These are phyloP conservation scores for Lepeophtheirus salmonis DNA, from an alignment of 1,140 invertebrate genomes.

Conservation along the genomic window DNA sequence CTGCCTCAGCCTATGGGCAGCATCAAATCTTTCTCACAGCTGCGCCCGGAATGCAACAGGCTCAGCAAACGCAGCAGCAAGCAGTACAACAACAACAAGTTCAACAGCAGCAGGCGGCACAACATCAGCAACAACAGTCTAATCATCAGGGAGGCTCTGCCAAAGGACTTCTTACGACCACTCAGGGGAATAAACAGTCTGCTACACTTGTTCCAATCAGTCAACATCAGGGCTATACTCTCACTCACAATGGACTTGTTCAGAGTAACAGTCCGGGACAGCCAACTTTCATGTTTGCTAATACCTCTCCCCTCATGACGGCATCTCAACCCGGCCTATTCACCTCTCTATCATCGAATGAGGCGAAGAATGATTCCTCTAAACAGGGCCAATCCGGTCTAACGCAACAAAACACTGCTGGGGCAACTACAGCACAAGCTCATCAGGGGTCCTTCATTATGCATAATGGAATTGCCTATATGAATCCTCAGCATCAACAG, in stretches of 20 bases:
- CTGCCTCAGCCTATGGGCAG: not conserved
- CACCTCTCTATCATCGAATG: not conserved
- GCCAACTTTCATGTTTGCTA: not conserved
- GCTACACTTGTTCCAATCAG: not conserved
- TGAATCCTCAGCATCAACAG: not conserved
- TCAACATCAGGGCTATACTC: not conserved
- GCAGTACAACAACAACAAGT: not conserved
- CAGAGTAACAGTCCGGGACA: too few relatives aligned
- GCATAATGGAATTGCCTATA: too few relatives aligned
- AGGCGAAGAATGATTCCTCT: not conserved
- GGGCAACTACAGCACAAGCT: not conserved
- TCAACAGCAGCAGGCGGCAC: not conserved
- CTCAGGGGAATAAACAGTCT: too few relatives aligned
- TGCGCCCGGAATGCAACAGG: not conserved
- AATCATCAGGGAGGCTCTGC: too few relatives aligned
- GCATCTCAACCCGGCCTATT: not conserved
- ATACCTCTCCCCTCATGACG: not conserved
- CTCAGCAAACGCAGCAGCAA: not conserved
- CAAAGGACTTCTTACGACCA: too few relatives aligned
- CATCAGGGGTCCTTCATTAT: too few relatives aligned
- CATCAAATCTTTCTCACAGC: constrained; percentile 1
- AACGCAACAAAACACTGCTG: too few relatives aligned
- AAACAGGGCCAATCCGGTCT: too few relatives aligned
- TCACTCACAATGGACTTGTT: not conserved
- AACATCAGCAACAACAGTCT: not conserved